Evolutionary conservation across 2,113 vertebrate species (phyloP).

Genomic region (Motacilla tschutschensis): DNA sequence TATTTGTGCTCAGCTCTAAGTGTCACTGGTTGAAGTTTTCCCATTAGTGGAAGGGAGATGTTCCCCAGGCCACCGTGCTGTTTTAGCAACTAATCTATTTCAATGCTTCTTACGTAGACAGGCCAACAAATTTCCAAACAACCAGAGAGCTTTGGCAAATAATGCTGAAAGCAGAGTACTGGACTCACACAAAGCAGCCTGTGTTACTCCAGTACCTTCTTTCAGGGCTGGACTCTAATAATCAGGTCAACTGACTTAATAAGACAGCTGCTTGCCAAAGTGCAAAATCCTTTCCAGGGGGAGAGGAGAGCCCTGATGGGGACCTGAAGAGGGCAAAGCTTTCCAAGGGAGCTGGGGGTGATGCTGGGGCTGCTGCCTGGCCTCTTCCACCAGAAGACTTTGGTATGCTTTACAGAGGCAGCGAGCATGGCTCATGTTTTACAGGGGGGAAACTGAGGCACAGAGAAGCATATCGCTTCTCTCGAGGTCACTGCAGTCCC

Average conservation of each 20-base stretch:
- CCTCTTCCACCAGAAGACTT: not conserved
- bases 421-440: not conserved
- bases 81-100: constrained; percentile 39
- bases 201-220: not conserved
- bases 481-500: not conserved
- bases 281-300: not conserved
- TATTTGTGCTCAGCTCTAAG: not conserved
- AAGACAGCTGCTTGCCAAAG: not conserved
- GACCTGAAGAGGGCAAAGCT: not conserved
- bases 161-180: constrained; percentile 2
- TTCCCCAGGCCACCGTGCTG: constrained; percentile 14
- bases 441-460: not conserved
- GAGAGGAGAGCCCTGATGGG: not conserved
- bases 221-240: not conserved
- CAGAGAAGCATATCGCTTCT: not conserved
- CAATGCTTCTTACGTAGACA: constrained; percentile 1
- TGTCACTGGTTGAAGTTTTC: constrained; percentile 25
- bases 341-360: not conserved
- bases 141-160: constrained; percentile 27
- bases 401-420: not conserved
- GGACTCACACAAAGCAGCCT: constrained; percentile 15
- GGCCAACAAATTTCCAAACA: constrained; percentile 46
- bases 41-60: constrained; percentile 23
- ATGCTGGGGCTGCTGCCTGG: not conserved
- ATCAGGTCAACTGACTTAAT: constrained; percentile 10